A percentile compares a stretch with the other conserved stretches of the same genome.
phyloP scores from a whole-genome alignment of 1,140 invertebrate genomes.

The Drosophila quadrilineata region DNA sequence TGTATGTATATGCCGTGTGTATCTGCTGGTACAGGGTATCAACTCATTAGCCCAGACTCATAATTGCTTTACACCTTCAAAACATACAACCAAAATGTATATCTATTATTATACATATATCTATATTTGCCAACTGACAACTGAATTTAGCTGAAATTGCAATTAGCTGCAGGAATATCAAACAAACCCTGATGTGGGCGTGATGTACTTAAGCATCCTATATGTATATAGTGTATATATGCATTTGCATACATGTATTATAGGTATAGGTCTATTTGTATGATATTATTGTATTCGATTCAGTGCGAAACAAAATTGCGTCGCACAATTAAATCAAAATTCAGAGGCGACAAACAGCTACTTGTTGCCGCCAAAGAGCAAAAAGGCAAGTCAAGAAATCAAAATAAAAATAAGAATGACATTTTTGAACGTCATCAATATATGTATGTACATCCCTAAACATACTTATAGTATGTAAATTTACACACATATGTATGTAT shows the following conservation, averaged over 20 bases:
- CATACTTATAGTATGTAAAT: not conserved
- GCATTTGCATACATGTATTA: not conserved
- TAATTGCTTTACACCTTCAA: conserved; percentile 42
- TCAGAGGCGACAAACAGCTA: conserved; percentile 3
- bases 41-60: conserved; percentile 26
- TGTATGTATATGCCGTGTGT: too few relatives aligned
- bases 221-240: not conserved
- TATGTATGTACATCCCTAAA: not conserved
- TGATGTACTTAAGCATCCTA: not conserved
- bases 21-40: too few relatives aligned
- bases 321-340: conserved; percentile 17
- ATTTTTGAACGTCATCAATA: conserved; percentile 18
- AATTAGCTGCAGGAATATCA: conserved; percentile 41
- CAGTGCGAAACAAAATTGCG: conserved; percentile 29
- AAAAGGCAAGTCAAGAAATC: conserved; percentile 11
- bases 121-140: too few relatives aligned
- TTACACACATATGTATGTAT: not conserved
- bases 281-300: too few relatives aligned
- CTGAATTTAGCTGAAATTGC: conserved; percentile 49
- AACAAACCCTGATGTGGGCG: conserved; percentile 35
- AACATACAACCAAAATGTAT: too few relatives aligned
- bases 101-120: too few relatives aligned
- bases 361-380: conserved; percentile 28
- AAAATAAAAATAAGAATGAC: conserved; percentile 20
- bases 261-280: too few relatives aligned